Evolutionary conservation across 2,888 invertebrate genomes (phyloP), one percentile per base, ranked within the genome.

Genomic region (Drosophila paracracens): DNA sequence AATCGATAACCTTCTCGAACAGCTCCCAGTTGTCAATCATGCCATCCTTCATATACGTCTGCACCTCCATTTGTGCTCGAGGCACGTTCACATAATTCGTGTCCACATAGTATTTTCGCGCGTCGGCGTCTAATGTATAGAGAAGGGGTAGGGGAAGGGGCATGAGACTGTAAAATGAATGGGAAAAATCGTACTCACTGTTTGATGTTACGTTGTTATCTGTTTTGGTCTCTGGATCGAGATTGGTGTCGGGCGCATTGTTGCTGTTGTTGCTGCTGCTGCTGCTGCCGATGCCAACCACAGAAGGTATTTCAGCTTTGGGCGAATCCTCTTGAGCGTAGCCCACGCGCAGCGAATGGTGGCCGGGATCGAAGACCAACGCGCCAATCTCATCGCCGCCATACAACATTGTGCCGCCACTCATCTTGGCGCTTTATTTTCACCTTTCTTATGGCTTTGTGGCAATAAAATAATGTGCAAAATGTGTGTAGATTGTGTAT

Each of bases 21-120:
- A 99, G 94, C 91, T 99, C 99, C 99, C 99, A 99, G 93, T 99
- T 99, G 89, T 99, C 99, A 53, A 99, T 97, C 96, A 99, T 98
- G 54, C 99, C 99, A 85, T 99, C 99, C 92, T 99, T 99, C 96
- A 99, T 97, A 92, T 98, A 99, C 6, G 96, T 97, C 63, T 95
- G 95, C 40, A 98, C 95, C 92, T 99, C 99, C 97, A 98, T 96
- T 76, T 96, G 95, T 16, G 96, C 95, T 0, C 98, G 95, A 0
- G 99, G 98, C 0, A 98, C 97, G 91, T 98, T 97, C 8, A 99
- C 94, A 91, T 96, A 97, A 4, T 97, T 98, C 8, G 99, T 98
- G 87, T 99, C 99, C 38, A 99, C 97, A 93, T 97, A 98, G 91
- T 97, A 96, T 74, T 97, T 96, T 73, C 92, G 89, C 1, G 89